Percentiles rank a stretch among this genome's conserved stretches.
Evolutionary conservation across 1,140 invertebrate species (phyloP).

Genomic region (Drosophila seguyi): DNA sequence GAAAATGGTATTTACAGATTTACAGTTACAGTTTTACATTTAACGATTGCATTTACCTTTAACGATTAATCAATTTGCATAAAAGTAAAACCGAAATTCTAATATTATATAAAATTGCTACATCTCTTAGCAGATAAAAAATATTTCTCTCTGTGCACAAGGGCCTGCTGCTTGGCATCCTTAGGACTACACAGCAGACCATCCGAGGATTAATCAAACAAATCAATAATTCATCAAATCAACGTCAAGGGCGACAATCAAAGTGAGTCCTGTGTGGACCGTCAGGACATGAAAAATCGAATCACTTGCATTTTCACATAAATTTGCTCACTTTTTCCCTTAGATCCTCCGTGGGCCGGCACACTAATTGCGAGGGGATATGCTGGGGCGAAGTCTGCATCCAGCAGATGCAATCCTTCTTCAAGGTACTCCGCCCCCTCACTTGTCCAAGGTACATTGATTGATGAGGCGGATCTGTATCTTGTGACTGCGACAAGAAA

Average conservation of each 20-base stretch:
- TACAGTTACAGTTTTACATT: too few species aligned
- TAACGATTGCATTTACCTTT: too few species aligned
- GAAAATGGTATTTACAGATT: too few species aligned
- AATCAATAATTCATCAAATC: conserved; percentile 81
- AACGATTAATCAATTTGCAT: too few species aligned
- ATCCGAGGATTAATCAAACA: conserved; percentile 72
- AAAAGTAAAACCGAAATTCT: too few species aligned
- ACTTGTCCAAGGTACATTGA: conserved; percentile 12
- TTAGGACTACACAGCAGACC: conserved; percentile 13
- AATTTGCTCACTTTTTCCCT: conserved; percentile 62
- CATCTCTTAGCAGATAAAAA: too few species aligned
- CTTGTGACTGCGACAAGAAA: conserved; percentile 23
- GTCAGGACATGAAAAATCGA: conserved; percentile 64
- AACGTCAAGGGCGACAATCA: conserved; percentile 58
- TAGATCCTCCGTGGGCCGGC: not conserved
- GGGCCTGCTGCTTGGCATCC: not conserved
- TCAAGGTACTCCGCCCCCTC: not conserved
- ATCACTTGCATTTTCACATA: conserved; percentile 75
- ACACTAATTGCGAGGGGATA: conserved; percentile 43
- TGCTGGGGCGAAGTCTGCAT: conserved; percentile 12
- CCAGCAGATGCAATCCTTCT: conserved; percentile 50
- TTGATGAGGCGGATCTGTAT: conserved; percentile 32
- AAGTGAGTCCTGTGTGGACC: conserved; percentile 9
- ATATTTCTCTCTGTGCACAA: conserved; percentile 8
- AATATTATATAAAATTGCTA: too few species aligned